Conservation (phyloP, 2,113 vertebrate species). For the Pseudois nayaur region DNA sequence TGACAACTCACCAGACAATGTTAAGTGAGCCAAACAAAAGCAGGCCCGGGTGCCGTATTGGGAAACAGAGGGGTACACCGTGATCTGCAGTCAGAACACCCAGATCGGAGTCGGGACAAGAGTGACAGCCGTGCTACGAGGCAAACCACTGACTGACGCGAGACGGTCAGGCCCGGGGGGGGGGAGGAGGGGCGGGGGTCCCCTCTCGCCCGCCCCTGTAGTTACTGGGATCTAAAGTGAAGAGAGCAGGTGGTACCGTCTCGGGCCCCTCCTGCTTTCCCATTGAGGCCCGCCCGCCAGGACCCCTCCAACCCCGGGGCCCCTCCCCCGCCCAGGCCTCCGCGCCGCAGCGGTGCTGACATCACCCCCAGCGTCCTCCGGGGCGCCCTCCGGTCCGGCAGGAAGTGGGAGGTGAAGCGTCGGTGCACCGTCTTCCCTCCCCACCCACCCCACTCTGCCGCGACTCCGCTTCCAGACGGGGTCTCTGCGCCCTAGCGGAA, state of each 20-base stretch:
- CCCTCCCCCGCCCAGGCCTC: neutral
- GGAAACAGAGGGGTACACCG: neutral
- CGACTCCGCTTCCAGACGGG: neutral
- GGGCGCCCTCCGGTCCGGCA: neutral
- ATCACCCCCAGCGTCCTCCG: neutral
- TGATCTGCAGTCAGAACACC: neutral
- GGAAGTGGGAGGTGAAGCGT: neutral
- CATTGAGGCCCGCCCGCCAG: neutral
- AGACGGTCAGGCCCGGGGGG: neutral
- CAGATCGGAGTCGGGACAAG: neutral
- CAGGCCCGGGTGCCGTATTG: neutral
- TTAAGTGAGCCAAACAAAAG: neutral
- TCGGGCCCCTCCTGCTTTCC: neutral
- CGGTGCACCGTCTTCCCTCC: neutral
- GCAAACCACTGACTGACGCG: neutral
- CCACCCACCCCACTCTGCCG: neutral
- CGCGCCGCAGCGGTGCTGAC: neutral
- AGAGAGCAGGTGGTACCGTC: neutral
- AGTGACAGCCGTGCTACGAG: neutral
- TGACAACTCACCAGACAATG: neutral
- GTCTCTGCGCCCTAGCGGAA: neutral
- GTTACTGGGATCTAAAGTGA: neutral
- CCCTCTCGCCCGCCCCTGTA: neutral
- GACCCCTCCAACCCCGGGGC: fast-evolving
- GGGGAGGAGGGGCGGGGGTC: no score